Conservation (phyloP, 2,888 invertebrate species). For the Drosophila emarginata region DNA sequence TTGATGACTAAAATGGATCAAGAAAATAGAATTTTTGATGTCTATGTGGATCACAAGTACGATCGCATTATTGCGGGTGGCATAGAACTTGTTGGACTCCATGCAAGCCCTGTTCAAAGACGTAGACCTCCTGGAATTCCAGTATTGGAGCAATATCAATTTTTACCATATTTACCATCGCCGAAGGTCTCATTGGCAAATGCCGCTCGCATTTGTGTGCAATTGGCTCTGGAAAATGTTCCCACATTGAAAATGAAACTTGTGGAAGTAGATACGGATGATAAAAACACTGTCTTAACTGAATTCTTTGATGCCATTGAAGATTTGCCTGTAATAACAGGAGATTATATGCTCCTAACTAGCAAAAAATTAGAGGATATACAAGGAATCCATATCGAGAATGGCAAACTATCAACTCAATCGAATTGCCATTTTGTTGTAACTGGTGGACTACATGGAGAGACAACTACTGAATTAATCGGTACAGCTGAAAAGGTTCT, state of each 20-base stretch:
- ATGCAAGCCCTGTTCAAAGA: conserved; percentile 89
- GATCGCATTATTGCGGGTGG: conserved; percentile 86
- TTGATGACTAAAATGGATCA: conserved; percentile 82
- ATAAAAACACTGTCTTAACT: conserved; percentile 84
- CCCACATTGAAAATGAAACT: conserved; percentile 85
- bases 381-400: conserved; percentile 85
- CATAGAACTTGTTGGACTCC: conserved; percentile 89
- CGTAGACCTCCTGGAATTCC: conserved; percentile 88
- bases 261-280: conserved; percentile 85
- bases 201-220: conserved; percentile 86
- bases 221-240: conserved; percentile 89
- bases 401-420: conserved; percentile 84
- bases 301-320: conserved; percentile 85
- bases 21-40: conserved; percentile 77
- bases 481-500: conserved; percentile 83
- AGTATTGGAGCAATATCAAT: conserved; percentile 89
- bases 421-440: conserved; percentile 79
- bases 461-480: conserved; percentile 75
- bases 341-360: conserved; percentile 85
- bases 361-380: conserved; percentile 76
- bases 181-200: conserved; percentile 80
- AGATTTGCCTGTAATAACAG: conserved; percentile 88
- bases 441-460: conserved; percentile 59
- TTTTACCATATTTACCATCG: conserved; percentile 85
- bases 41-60: conserved; percentile 73